A percentile compares a stretch with the other conserved stretches of the same genome.
phyloP scores from a whole-genome alignment of 2,888 invertebrate species.

The Lasioglossum calceatum region DNA sequence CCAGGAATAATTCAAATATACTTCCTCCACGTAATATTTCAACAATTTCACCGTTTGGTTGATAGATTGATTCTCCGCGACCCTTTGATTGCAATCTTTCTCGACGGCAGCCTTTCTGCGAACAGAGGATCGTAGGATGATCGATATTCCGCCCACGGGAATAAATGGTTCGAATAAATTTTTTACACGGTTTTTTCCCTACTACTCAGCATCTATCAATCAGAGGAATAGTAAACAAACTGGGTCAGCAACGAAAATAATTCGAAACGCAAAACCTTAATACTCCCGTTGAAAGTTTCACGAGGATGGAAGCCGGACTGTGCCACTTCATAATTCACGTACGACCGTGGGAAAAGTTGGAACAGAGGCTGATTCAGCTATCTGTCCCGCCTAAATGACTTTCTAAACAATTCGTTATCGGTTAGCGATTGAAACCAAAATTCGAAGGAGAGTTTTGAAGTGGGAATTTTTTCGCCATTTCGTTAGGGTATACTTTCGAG shows the following conservation, averaged over 20 bases:
- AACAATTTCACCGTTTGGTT: background rate
- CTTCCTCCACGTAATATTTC: background rate
- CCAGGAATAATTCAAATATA: background rate
- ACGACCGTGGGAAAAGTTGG: background rate
- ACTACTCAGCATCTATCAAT: background rate
- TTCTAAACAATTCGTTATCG: background rate
- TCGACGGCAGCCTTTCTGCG: background rate
- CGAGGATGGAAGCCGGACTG: conserved; percentile 5
- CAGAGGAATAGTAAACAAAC: conserved; percentile 15
- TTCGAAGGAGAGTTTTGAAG: no score
- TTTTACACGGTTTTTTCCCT: conserved; percentile 27
- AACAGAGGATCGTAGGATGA: background rate
- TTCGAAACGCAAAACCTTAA: conserved; percentile 23
- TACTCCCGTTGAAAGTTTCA: conserved; percentile 35
- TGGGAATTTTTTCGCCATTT: no score
- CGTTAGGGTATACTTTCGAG: background rate
- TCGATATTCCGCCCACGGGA: conserved; percentile 1
- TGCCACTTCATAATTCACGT: conserved; percentile 34
- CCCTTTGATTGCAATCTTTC: background rate
- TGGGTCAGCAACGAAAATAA: conserved; percentile 32
- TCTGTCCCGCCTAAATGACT: background rate
- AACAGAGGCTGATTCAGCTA: background rate
- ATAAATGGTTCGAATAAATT: conserved; percentile 32
- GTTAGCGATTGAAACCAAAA: no score
- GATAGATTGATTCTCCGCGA: background rate